phyloP scores from a whole-genome alignment of 2,888 invertebrate species.

The Synergus gifuensis region DNA sequence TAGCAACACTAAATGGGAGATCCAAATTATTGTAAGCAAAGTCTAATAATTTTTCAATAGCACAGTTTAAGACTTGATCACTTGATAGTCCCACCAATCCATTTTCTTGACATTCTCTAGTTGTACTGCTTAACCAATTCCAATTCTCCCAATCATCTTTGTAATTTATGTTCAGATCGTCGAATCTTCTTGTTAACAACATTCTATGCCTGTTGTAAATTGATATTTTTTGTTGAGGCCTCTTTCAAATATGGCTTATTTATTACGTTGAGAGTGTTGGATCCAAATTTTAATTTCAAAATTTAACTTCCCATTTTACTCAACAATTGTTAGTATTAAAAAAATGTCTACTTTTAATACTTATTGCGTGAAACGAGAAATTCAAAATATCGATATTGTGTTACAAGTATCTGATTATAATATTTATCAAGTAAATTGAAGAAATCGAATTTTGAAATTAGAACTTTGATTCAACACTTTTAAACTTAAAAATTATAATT shows the following conservation, averaged over 20 bases:
- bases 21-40: constrained; percentile 37
- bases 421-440: too few species aligned
- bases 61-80: constrained; percentile 66
- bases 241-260: background rate
- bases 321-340: constrained; percentile 11
- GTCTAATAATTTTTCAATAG: constrained; percentile 48
- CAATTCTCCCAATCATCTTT: constrained; percentile 70
- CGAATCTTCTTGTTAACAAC: constrained; percentile 64
- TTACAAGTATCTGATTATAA: too few species aligned
- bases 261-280: too few species aligned
- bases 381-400: too few species aligned
- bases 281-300: too few species aligned
- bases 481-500: background rate
- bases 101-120: constrained; percentile 66
- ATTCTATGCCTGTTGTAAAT: constrained; percentile 62
- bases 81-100: constrained; percentile 60
- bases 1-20: background rate
- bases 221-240: background rate
- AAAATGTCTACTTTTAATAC: too few species aligned
- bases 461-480: background rate
- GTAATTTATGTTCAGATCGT: constrained; percentile 64
- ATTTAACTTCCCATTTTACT: constrained; percentile 7
- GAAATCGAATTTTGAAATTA: too few species aligned
- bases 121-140: constrained; percentile 67
- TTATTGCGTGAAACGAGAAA: too few species aligned